Percentiles rank a stretch among this genome's conserved stretches.
These are phyloP conservation scores for Helobdella robusta DNA, from an alignment of 2,888 invertebrate species.

Conservation along the genomic window DNA sequence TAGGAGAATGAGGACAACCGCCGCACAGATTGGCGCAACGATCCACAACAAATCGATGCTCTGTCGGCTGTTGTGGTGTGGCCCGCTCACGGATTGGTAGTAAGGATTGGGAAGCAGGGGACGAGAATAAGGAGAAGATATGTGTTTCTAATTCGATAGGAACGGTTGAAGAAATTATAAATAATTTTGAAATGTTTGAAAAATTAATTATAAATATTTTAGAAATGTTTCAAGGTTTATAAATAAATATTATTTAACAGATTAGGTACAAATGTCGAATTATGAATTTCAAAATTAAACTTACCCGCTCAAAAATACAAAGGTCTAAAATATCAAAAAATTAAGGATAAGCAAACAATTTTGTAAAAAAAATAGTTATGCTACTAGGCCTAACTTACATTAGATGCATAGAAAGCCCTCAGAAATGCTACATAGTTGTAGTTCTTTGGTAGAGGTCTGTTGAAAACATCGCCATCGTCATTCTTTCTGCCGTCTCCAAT, in stretches of 20 bases:
- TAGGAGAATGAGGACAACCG: constrained; percentile 70
- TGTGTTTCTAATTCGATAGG: too few species aligned
- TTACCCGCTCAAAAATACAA: too few species aligned
- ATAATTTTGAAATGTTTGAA: too few species aligned
- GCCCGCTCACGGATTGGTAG: background rate
- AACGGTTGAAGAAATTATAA: too few species aligned
- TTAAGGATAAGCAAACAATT: background rate
- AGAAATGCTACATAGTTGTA: constrained; percentile 82
- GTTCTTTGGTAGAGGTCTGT: constrained; percentile 71
- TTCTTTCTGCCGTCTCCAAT: constrained; percentile 61
- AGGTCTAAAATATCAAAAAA: background rate
- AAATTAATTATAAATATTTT: too few species aligned
- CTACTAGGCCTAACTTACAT: constrained; percentile 53
- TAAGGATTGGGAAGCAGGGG: constrained; percentile 26
- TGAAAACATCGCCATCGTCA: constrained; percentile 66
- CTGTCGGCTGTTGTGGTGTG: background rate
- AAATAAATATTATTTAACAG: too few species aligned
- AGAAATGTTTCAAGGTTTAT: too few species aligned
- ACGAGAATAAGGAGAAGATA: constrained; percentile 30
- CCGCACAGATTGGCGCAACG: constrained; percentile 79
- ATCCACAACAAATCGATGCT: constrained; percentile 62
- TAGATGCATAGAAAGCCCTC: constrained; percentile 79
- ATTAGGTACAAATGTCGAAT: too few species aligned
- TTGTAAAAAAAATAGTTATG: background rate
- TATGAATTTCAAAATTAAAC: too few species aligned